Evolutionary conservation across 1,140 invertebrate genomes (phyloP).

Genomic region (Xylocopa sonorina): DNA sequence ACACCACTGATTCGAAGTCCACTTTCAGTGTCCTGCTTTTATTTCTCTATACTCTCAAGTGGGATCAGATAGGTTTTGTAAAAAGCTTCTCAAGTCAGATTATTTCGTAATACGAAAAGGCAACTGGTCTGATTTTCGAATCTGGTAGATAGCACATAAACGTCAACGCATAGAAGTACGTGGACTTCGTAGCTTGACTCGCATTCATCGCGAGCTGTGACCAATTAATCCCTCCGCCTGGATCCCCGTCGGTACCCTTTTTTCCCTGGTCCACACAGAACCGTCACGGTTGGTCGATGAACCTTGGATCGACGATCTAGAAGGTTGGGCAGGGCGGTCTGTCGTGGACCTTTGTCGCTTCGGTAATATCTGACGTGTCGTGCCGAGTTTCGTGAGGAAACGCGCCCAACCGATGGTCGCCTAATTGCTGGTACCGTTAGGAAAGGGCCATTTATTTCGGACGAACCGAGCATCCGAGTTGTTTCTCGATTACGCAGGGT

Average conservation of each 20-base stretch:
- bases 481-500: too few species aligned
- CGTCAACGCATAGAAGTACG: too few species aligned
- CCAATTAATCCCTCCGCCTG: slow-evolving; percentile 17
- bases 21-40: too few species aligned
- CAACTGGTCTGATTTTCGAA: too few species aligned
- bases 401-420: background rate
- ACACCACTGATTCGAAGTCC: too few species aligned
- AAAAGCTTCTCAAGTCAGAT: too few species aligned
- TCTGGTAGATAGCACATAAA: too few species aligned
- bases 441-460: slow-evolving; percentile 21
- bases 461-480: background rate
- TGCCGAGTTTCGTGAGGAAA: slow-evolving; percentile 8
- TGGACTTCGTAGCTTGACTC: background rate
- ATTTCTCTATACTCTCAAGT: too few species aligned
- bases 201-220: background rate
- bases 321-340: slow-evolving; percentile 20
- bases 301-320: slow-evolving; percentile 27
- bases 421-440: slow-evolving; percentile 25
- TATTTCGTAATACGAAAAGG: too few species aligned
- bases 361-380: slow-evolving; percentile 3
- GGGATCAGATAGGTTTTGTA: too few species aligned
- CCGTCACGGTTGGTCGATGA: slow-evolving; percentile 30
- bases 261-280: background rate
- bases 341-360: slow-evolving; percentile 4
- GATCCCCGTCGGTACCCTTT: background rate